Evolutionary conservation across 2,888 invertebrate genomes (phyloP).

Genomic region (Dimorphilus gyrociliatus): DNA sequence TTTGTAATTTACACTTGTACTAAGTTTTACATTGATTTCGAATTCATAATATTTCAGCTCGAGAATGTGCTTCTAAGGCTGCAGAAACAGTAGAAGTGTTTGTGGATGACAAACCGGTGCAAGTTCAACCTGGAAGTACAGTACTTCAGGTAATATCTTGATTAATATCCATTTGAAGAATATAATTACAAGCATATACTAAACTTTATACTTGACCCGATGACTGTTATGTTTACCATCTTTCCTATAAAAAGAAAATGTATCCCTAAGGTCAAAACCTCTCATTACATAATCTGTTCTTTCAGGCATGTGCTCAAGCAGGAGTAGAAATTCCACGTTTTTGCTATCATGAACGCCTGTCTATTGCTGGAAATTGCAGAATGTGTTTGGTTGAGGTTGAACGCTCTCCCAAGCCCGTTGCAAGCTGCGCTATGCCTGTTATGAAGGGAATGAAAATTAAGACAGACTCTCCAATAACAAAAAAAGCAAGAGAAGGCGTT

Average conservation of each 20-base stretch:
- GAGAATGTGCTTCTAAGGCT: too few species aligned
- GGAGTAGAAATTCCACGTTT: conserved; percentile 97
- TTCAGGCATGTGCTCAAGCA: conserved; percentile 74
- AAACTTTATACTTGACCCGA: too few species aligned
- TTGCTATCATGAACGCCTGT: conserved; percentile 94
- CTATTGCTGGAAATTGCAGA: conserved; percentile 95
- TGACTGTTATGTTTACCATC: too few species aligned
- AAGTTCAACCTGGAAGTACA: conserved; percentile 87
- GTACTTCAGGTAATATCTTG: conserved; percentile 78
- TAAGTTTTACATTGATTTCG: too few species aligned
- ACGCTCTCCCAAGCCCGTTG: conserved; percentile 90
- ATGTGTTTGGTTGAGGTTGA: conserved; percentile 99
- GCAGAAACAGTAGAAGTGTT: conserved; percentile 64
- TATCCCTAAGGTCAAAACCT: too few species aligned
- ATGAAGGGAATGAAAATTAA: conserved; percentile 98
- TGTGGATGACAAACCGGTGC: conserved; percentile 84
- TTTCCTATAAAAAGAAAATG: too few species aligned
- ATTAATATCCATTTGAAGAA: too few species aligned
- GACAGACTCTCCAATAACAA: conserved; percentile 84
- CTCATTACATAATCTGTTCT: too few species aligned
- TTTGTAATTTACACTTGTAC: too few species aligned
- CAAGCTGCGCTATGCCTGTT: conserved; percentile 99
- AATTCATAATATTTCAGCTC: too few species aligned
- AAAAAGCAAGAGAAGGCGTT: conserved; percentile 60
- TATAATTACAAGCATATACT: too few species aligned